Evolutionary conservation across 2,888 invertebrate genomes (phyloP), one percentile per base, ranked within the genome.

Genomic region (Leucophenga montana): DNA sequence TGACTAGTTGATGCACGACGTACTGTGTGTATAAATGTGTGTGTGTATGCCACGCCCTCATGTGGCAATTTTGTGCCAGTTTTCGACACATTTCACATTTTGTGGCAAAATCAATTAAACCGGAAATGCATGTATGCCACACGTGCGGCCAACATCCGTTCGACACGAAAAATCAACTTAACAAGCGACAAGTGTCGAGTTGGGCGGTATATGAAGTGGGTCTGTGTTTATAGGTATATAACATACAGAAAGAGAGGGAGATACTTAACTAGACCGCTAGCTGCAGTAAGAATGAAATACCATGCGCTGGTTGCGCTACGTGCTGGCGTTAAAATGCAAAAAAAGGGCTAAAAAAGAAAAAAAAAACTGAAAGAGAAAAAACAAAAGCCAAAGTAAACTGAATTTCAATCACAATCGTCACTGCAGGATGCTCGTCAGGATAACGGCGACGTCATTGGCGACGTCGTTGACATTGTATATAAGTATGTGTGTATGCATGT

Each of bases 91-190:
- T 83, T 84, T 81, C 77, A 84, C 77, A 82, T 82, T 85, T 82
- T 80, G 82, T 78, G 82, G 85, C 72, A 80, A 83, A 85, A 84
- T 85, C 84, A 85, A 85, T 85, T 85, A 84, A 85, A 78, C 77
- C 83, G 84, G 82, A 84, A 82, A 84, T 79, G 82, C 80, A 77
- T 79, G 79, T 77, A 72, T 66, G 69, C 69, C 75, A 77, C 80
- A 81, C 81, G 72, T 74, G 70, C 69, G 53, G 56, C 67, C 59
- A 65, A 73, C 69, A 70, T 75, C 72, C 75, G 74, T 14, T 75
- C 59, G 53, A 31, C 11, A 59, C 73, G 77, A 80, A 77, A 82
- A 77, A 75, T 61, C 44, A 54, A 61, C 59, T 54, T 22, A 59
- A 65, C 65, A 65, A 66, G 20, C 31, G 73, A 76, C 81, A 83